Conservation (phyloP, 2,888 invertebrate genomes). For the Philonicus albiceps region DNA sequence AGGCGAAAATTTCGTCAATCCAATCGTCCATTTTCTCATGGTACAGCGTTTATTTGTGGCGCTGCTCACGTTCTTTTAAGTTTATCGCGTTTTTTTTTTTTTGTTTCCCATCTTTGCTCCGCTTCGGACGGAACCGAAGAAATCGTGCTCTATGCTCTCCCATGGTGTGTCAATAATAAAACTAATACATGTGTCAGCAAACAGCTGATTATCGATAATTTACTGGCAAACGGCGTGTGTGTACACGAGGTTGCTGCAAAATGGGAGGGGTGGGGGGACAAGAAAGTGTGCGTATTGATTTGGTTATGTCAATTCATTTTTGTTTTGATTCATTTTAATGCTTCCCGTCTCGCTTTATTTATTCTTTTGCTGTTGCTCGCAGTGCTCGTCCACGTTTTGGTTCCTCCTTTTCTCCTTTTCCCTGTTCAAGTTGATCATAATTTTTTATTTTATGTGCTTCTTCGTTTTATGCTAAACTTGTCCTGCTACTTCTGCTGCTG, state of each 20-base stretch:
- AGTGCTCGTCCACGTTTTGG: neutral
- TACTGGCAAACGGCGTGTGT: neutral
- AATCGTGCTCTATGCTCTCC: neutral
- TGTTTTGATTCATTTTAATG: conserved; percentile 34
- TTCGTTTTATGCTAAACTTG: neutral
- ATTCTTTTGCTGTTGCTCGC: neutral
- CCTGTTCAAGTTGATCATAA: neutral
- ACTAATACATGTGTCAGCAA: neutral
- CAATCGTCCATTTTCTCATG: conserved; percentile 13
- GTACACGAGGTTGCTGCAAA: neutral
- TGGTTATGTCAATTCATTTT: conserved; percentile 30
- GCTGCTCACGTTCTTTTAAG: neutral
- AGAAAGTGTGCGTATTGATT: neutral
- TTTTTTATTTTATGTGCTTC: neutral
- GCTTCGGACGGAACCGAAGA: neutral
- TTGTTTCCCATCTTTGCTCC: neutral
- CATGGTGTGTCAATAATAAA: neutral
- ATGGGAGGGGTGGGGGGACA: too few species aligned
- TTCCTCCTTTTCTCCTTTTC: neutral
- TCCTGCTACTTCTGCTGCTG: neutral
- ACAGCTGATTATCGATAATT: conserved; percentile 34
- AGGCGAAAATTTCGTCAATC: conserved; percentile 18
- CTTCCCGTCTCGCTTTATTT: conserved; percentile 9
- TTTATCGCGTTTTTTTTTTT: neutral
- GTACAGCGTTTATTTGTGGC: neutral